These are phyloP conservation scores for Lycocorax pyrrhopterus DNA, from an alignment of 2,113 vertebrate species.

Conservation along the genomic window DNA sequence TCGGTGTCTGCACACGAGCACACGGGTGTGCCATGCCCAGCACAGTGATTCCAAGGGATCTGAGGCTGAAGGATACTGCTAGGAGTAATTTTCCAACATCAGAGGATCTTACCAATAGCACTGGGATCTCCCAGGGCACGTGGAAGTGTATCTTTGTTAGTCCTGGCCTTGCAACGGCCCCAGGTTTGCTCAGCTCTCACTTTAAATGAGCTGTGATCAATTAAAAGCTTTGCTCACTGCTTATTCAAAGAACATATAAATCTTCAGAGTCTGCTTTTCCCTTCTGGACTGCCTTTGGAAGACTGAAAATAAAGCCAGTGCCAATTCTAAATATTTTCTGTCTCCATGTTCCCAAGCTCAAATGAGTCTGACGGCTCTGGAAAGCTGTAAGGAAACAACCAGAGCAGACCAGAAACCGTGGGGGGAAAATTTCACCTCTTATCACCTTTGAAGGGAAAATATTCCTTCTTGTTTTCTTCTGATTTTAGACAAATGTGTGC, in stretches of 20 bases:
- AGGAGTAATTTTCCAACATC: not conserved
- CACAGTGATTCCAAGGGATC: not conserved
- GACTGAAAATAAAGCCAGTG: not conserved
- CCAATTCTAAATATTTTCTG: slow-evolving; percentile 30
- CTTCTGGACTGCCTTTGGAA: not conserved
- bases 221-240: not conserved
- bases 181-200: not conserved
- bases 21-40: accelerated
- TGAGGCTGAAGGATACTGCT: too few relatives aligned
- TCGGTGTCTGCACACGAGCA: accelerated
- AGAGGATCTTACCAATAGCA: not conserved
- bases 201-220: not conserved
- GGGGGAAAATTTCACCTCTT: not conserved
- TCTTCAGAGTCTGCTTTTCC: not conserved
- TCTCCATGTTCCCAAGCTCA: not conserved
- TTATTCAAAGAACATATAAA: not conserved
- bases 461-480: not conserved
- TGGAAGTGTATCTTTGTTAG: not conserved
- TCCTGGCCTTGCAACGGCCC: not conserved
- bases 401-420: not conserved
- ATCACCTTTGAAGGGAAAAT: not conserved
- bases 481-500: not conserved
- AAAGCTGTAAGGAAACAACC: not conserved
- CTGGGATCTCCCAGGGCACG: not conserved
- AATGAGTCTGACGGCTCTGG: not conserved